Evolutionary conservation across 2,113 vertebrate genomes (phyloP).

Genomic region (Apeltes quadracus): DNA sequence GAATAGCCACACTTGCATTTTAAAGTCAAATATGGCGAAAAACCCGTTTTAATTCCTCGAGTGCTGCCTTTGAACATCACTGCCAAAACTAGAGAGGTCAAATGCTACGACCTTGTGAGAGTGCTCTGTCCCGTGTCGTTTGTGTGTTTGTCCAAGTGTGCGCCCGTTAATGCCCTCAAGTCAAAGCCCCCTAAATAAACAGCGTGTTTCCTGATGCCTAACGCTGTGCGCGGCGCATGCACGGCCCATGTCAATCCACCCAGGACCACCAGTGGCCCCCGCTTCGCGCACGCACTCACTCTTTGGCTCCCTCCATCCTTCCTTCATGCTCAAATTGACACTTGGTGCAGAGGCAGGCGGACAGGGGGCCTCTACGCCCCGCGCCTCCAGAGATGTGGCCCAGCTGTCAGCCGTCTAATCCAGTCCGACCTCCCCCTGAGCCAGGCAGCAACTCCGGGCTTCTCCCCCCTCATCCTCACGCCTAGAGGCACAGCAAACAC

Average conservation of each 20-base stretch:
- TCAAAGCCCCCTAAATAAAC: conserved; percentile 73
- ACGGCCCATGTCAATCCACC: conserved; percentile 75
- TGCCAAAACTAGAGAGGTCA: conserved; percentile 46
- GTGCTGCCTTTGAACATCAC: conserved; percentile 22
- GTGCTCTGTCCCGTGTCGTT: conserved; percentile 57
- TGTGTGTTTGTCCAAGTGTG: conserved; percentile 60
- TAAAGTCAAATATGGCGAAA: conserved; percentile 29
- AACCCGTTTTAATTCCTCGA: conserved; percentile 29
- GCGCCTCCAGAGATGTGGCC: conserved; percentile 80
- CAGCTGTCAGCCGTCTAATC: conserved; percentile 83
- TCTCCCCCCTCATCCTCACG: conserved; percentile 67
- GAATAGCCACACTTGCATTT: conserved; percentile 46
- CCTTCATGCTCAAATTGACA: conserved; percentile 82
- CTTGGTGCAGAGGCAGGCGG: conserved; percentile 79
- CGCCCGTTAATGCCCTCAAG: conserved; percentile 59
- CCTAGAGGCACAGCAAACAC: conserved; percentile 71
- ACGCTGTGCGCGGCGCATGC: conserved; percentile 77
- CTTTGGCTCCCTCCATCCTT: conserved; percentile 76
- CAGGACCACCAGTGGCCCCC: conserved; percentile 74
- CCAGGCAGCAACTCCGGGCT: conserved; percentile 72
- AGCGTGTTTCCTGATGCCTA: conserved; percentile 78
- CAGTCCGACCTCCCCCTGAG: conserved; percentile 80
- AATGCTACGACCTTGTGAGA: conserved; percentile 44
- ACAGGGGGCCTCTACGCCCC: conserved; percentile 72
- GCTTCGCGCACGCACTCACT: conserved; percentile 73